Percentiles rank a stretch among this genome's conserved stretches.
phyloP scores from a whole-genome alignment of 1,140 invertebrate species.

The Reticulitermes speratus region DNA sequence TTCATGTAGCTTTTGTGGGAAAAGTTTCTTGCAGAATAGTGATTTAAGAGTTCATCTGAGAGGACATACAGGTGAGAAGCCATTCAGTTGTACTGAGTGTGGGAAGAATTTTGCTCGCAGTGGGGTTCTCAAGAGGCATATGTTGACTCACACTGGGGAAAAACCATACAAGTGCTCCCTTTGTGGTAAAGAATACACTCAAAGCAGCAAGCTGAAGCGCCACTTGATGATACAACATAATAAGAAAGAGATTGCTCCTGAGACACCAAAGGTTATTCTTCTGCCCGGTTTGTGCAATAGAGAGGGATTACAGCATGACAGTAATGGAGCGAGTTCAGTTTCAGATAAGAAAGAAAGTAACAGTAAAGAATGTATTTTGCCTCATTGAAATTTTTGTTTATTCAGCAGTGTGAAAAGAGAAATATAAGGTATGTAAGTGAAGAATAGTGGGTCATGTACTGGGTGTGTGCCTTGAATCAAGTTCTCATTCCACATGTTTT shows the following conservation, averaged over 20 bases:
- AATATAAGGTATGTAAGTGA: no score
- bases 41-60: slow-evolving; percentile 71
- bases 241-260: slow-evolving; percentile 38
- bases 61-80: slow-evolving; percentile 69
- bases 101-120: slow-evolving; percentile 9
- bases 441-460: no score
- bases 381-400: background rate
- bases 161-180: slow-evolving; percentile 1
- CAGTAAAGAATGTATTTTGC: background rate
- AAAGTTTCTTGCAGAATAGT: slow-evolving; percentile 70
- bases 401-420: no score
- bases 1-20: slow-evolving; percentile 57
- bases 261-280: background rate
- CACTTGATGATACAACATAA: slow-evolving; percentile 73
- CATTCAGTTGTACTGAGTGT: slow-evolving; percentile 56
- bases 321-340: background rate
- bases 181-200: background rate
- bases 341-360: background rate
- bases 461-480: no score
- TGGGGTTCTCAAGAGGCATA: background rate
- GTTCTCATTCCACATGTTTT: no score
- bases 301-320: background rate
- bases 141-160: background rate
- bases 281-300: background rate
- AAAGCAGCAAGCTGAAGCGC: slow-evolving; percentile 68